Base-by-base conservation (phyloP, 1,140 invertebrate species). In the Epicauta chinensis region DNA sequence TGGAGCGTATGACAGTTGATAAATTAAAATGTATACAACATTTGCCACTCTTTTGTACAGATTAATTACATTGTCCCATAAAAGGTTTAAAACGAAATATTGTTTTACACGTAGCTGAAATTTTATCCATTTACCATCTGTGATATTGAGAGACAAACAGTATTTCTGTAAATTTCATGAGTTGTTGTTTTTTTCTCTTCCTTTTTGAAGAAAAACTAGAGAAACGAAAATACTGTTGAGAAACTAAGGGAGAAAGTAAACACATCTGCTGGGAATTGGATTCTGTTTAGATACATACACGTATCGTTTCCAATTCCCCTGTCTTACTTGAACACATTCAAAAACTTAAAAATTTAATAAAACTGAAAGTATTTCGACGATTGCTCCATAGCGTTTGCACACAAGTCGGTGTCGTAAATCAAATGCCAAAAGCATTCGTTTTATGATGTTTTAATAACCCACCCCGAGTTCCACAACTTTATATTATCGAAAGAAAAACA, bases 371-470 rank as follows among this genome's bases (percentile, higher is more conserved):
- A 36, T 51, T 51, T 51, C 40, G 31, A 51, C 38, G 34, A 51
- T 51, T 51, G 48, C 41, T 23, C 23, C 7, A 3, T 23, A 23
- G 23, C n/a, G n/a, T n/a, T n/a, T n/a, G 2, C 23, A 23, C 23
- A 23, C 4, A 23, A 3, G 2, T 23, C 2, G 1, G 29, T 40
- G n/a, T 34, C 9, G 17, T 40, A 40, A 40, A 42, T 51, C 38
- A 51, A 35, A 35, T 16, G 40, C 39, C 29, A 42, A 13, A n/a
- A 42, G 38, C 30, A 40, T 32, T 38, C 31, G 48, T 42, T 51
- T 51, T 51, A 51, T 51, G 48, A 23, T 42, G 36, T 41, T 51
- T 51, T 51, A 51, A 51, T 51, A 51, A 51, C 40, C 39, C 29
- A 42, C 48, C 48, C 48, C 40, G 7, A 23, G 7, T 7, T 5